These are phyloP conservation scores for Thalpophila matura DNA, from an alignment of 2,888 invertebrate genomes.

Conservation along the genomic window DNA sequence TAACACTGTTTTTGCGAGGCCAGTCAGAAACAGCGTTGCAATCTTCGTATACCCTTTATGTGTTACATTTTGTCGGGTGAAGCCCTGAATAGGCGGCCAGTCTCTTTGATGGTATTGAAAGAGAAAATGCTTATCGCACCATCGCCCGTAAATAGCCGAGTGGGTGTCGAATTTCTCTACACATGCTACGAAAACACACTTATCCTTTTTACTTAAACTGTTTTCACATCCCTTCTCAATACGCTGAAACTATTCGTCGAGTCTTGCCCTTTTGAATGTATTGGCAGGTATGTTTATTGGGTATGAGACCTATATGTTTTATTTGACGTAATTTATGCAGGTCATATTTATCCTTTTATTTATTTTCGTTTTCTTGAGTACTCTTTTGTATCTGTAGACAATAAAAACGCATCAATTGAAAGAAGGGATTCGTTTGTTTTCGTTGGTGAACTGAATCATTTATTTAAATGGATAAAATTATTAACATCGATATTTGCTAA, in stretches of 20 bases:
- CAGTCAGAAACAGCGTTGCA: constrained; percentile 78
- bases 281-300: constrained; percentile 69
- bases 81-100: constrained; percentile 86
- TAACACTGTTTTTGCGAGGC: constrained; percentile 73
- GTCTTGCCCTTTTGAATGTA: constrained; percentile 77
- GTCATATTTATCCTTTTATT: constrained; percentile 51
- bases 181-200: constrained; percentile 87
- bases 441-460: constrained; percentile 14
- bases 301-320: constrained; percentile 58
- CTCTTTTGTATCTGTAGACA: constrained; percentile 35
- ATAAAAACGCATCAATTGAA: constrained; percentile 33
- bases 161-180: constrained; percentile 87
- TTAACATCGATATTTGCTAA: constrained; percentile 30
- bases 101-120: constrained; percentile 89
- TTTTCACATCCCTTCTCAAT: constrained; percentile 83
- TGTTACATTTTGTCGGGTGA: constrained; percentile 83
- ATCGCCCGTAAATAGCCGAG: constrained; percentile 87
- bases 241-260: constrained; percentile 80
- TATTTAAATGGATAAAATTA: constrained; percentile 26
- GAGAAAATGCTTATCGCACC: constrained; percentile 89
- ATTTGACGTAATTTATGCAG: constrained; percentile 59
- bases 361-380: constrained; percentile 35
- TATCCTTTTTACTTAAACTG: constrained; percentile 88
- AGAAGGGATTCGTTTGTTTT: constrained; percentile 25
- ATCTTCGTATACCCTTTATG: constrained; percentile 84